Base-by-base conservation (phyloP, 2,113 vertebrate genomes). In the Macheiramphus alcinus region DNA sequence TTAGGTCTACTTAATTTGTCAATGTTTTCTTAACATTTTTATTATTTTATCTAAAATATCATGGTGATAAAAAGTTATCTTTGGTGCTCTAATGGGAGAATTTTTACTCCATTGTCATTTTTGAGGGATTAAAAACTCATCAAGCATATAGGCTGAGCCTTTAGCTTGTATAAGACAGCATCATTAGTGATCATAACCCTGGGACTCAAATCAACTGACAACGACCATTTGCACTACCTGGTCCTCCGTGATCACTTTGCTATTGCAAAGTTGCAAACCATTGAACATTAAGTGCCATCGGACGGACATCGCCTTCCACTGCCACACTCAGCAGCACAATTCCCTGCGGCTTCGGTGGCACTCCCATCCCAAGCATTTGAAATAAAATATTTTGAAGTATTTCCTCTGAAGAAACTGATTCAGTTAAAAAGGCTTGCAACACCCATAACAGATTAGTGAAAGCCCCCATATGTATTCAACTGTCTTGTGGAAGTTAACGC, bases 391-490 rank as follows among this genome's bases (percentile, higher is more conserved):
- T 83, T 82, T 38, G 45, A 79, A 65, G 72, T 9, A 9, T 84
- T 94, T 94, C 89, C 86, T 80, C 31, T 26, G 52, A 89, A 76
- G 72, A 82, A 97, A 95, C 15, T 2, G 7, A 47, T 27, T 76
- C 75, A 43, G 61, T 85, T 66, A 40, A 21, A 25, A 75, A 86
- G 26, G 17, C 67, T 88, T 93, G 78, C 65, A 56, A 73, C 19
- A 38, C 0, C 1, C 22, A 70, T 13, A 56, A 55, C 79, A 73
- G 75, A 47, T 18, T 42, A 40, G 7, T 2, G 7, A 83, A 66
- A 67, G 32, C 31, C 42, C 31, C 47, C 6, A 0, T 13, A 27
- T 2, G 0, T 29, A 67, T 27, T 36, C 12, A 81, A 23, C 88
- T 55, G 85, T 17, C 67, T 71, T 3, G 2, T 75, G 79, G 65